phyloP scores from a whole-genome alignment of 1,140 invertebrate species.

The Neotoxoptera formosana region DNA sequence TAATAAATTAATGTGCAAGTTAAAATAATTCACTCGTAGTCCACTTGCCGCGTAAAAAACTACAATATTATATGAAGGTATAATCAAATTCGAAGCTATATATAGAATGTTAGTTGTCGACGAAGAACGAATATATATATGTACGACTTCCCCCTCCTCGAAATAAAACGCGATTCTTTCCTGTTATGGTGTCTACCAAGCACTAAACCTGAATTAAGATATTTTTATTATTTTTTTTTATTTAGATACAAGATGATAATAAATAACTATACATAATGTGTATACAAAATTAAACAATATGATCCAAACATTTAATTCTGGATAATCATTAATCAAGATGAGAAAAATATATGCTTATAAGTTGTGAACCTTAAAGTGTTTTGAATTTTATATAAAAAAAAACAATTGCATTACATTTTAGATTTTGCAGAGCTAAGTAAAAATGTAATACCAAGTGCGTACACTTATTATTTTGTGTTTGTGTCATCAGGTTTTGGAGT shows the following conservation, averaged over 20 bases:
- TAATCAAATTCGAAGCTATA: neutral
- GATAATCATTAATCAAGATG: neutral
- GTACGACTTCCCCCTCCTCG: neutral
- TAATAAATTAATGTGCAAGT: neutral
- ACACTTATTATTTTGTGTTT: no score
- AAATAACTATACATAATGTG: neutral
- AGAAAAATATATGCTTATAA: neutral
- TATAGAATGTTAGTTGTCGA: neutral
- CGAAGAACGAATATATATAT: neutral
- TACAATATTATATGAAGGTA: neutral
- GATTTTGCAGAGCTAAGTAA: neutral
- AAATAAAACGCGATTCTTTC: neutral
- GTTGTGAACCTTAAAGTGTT: neutral
- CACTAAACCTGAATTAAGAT: neutral
- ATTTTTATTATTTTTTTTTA: neutral
- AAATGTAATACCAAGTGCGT: neutral
- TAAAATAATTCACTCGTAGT: neutral
- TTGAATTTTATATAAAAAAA: neutral
- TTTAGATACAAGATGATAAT: neutral
- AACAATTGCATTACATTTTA: neutral
- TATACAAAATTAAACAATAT: neutral
- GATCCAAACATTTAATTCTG: neutral
- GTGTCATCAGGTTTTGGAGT: neutral
- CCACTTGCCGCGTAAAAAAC: neutral
- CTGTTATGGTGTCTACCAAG: neutral